A percentile compares a stretch with the other conserved stretches of the same genome.
phyloP scores from a whole-genome alignment of 1,140 invertebrate genomes.

The Heliconius eleuchia region DNA sequence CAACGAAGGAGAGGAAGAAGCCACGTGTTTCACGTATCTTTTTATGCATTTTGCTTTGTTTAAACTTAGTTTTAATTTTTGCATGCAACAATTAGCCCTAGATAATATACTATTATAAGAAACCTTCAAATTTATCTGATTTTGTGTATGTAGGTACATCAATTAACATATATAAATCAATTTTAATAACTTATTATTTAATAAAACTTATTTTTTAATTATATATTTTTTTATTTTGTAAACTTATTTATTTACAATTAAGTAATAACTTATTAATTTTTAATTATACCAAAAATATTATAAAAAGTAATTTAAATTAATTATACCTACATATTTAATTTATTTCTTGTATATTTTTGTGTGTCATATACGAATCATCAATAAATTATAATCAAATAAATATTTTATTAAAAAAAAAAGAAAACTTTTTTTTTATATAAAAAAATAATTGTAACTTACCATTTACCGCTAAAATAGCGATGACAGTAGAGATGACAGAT shows the following conservation, averaged over 20 bases:
- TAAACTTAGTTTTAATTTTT: slow-evolving; percentile 25
- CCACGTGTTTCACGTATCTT: slow-evolving; percentile 52
- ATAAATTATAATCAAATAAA: not conserved
- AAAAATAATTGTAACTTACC: slow-evolving; percentile 51
- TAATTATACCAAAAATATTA: too few species aligned
- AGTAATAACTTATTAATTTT: too few species aligned
- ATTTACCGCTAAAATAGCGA: slow-evolving; percentile 62
- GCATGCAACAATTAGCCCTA: slow-evolving; percentile 28
- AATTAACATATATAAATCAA: not conserved
- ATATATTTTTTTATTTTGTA: not conserved
- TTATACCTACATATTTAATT: too few species aligned
- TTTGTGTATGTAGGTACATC: slow-evolving; percentile 28
- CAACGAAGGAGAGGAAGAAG: slow-evolving; percentile 50
- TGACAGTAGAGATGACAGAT: slow-evolving; percentile 42
- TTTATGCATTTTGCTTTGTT: slow-evolving; percentile 5
- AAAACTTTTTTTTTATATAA: slow-evolving; percentile 30
- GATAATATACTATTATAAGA: slow-evolving; percentile 17
- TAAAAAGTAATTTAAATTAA: too few species aligned
- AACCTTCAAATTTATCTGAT: slow-evolving; percentile 42
- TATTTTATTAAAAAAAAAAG: not conserved
- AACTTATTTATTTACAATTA: too few species aligned
- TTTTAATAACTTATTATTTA: slow-evolving; percentile 13
- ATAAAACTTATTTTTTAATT: not conserved
- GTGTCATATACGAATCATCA: too few species aligned
- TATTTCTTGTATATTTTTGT: too few species aligned